Evolutionary conservation across 2,797 vertebrate species (phyloP).

Genomic region (Tenualosa ilisha): DNA sequence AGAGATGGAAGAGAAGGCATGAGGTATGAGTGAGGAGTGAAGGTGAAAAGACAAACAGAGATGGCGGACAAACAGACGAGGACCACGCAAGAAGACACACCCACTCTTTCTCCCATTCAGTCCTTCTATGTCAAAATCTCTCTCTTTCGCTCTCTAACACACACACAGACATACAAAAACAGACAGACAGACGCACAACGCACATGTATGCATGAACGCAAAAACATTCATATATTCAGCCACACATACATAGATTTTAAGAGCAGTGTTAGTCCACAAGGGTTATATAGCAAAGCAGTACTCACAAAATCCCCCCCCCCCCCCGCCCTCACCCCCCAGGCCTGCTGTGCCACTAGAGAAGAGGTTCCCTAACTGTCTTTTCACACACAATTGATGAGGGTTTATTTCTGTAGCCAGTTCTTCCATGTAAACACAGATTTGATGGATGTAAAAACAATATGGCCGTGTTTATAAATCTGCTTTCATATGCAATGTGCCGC

Average conservation of each 20-base stretch:
- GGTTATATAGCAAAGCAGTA: not conserved
- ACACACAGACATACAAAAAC: not conserved
- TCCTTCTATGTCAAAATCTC: not conserved
- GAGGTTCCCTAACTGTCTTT: conserved; percentile 8
- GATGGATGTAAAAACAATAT: conserved; percentile 24
- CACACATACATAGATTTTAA: not conserved
- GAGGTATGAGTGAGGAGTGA: conserved; percentile 40
- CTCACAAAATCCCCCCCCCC: not conserved
- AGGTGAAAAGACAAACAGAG: conserved; percentile 45
- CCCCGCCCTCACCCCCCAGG: not conserved
- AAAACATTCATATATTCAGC: not conserved
- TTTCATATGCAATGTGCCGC: conserved; percentile 7
- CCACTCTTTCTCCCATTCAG: not conserved
- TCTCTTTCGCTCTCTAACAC: not conserved
- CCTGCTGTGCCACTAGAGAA: not conserved
- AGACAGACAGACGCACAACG: conserved; percentile 9
- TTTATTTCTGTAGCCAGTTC: conserved; percentile 15
- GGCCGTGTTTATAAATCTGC: not conserved
- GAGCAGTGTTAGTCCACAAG: not conserved
- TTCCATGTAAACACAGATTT: conserved; percentile 29
- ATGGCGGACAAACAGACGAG: conserved; percentile 40
- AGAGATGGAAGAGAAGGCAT: conserved; percentile 60
- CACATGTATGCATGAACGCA: not conserved
- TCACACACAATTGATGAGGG: conserved; percentile 17
- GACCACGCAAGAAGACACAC: conserved; percentile 25